Conservation (phyloP, 2,113 vertebrate species). For the Xenotilapia longispinis region DNA sequence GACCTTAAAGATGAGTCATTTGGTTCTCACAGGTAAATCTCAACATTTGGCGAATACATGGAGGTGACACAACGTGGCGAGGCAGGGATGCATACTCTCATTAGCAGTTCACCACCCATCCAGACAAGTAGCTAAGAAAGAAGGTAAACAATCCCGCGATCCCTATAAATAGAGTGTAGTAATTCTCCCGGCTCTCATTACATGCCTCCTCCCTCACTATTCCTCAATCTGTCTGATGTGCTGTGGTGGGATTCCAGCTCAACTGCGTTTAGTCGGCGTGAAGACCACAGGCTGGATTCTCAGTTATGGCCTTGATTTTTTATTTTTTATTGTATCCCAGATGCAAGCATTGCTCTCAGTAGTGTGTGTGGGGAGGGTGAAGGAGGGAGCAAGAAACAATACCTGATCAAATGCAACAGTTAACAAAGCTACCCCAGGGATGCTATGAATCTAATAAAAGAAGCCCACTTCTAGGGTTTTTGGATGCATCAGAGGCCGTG, state of each 20-base stretch:
- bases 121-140: conserved; percentile 26
- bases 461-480: background rate
- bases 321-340: conserved; percentile 11
- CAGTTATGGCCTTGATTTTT: conserved; percentile 44
- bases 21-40: background rate
- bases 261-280: conserved; percentile 43
- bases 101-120: conserved; percentile 36
- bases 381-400: conserved; percentile 1
- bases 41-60: background rate
- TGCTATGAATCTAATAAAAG: background rate
- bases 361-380: background rate
- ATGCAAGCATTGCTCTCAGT: conserved; percentile 30
- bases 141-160: conserved; percentile 53
- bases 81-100: conserved; percentile 1
- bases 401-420: conserved; percentile 42
- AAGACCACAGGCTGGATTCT: conserved; percentile 54
- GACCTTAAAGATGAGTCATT: background rate
- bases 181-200: conserved; percentile 67
- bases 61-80: background rate
- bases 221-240: conserved; percentile 51
- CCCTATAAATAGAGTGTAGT: conserved; percentile 52
- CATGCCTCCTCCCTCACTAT: conserved; percentile 44
- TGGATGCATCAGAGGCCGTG: background rate
- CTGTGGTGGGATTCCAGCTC: conserved; percentile 45
- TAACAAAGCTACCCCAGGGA: conserved; percentile 32